A percentile compares a stretch with the other conserved stretches of the same genome.
These are phyloP conservation scores for Porphyrio hochstetteri DNA, from an alignment of 2,113 vertebrate genomes.

Conservation along the genomic window DNA sequence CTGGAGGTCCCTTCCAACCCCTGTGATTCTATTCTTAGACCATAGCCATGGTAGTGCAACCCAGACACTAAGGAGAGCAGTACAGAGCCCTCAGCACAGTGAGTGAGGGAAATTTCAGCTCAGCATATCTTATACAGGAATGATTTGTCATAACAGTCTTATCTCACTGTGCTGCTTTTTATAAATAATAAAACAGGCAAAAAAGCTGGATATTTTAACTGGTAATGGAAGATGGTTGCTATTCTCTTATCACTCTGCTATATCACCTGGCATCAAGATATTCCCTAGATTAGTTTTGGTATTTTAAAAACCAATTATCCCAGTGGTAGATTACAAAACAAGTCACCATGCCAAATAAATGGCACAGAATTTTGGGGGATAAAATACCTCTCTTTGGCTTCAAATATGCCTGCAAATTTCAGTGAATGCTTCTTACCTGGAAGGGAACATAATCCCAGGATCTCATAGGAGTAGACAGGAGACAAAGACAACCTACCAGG, in stretches of 20 bases:
- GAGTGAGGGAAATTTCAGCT: not conserved
- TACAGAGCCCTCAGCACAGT: not conserved
- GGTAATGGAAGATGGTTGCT: fast-evolving
- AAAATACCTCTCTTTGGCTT: not conserved
- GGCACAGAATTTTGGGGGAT: not conserved
- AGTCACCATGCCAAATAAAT: not conserved
- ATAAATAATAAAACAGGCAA: not conserved
- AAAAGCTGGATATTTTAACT: not conserved
- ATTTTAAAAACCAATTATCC: not conserved
- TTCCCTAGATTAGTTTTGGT: not conserved
- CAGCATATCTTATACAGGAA: not conserved
- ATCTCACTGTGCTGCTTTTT: not conserved
- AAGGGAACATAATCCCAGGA: constrained; percentile 87
- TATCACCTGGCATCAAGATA: not conserved
- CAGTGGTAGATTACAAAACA: not conserved
- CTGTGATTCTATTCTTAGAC: no score
- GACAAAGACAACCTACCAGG: constrained; percentile 82
- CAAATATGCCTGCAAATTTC: not conserved
- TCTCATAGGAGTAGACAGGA: constrained; percentile 76
- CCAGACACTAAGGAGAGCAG: not conserved
- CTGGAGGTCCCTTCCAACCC: no score
- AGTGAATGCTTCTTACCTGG: constrained; percentile 76
- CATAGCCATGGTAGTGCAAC: not conserved
- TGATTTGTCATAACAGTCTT: not conserved
- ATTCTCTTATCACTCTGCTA: not conserved